phyloP scores from a whole-genome alignment of 2,888 invertebrate species.

The Stramonita haemastoma region DNA sequence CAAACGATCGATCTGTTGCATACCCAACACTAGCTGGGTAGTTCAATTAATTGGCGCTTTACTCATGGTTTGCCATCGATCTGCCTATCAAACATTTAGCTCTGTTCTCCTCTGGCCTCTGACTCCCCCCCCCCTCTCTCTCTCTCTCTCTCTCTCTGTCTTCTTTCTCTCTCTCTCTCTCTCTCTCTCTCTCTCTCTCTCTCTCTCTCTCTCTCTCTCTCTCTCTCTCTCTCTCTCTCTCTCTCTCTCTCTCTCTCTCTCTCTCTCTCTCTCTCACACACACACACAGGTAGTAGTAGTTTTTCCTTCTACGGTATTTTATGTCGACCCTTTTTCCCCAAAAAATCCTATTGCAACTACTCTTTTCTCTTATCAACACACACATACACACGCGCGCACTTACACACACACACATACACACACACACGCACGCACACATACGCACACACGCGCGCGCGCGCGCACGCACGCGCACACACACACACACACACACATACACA shows the following conservation, averaged over 20 bases:
- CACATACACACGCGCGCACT: background rate
- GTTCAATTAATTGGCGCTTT: too few species aligned
- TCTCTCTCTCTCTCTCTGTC: too few species aligned
- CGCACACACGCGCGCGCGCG: constrained; percentile 14
- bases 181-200: background rate
- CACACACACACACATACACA: constrained; percentile 37
- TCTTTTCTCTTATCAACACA: background rate
- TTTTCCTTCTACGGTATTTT: background rate
- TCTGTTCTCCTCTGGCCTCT: too few species aligned
- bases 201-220: background rate
- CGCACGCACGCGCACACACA: constrained; percentile 33
- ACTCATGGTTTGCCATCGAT: too few species aligned
- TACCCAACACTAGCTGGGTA: too few species aligned
- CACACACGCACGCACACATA: constrained; percentile 8
- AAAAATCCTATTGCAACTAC: background rate
- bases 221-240: background rate
- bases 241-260: background rate
- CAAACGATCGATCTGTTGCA: too few species aligned
- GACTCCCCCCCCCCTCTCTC: too few species aligned
- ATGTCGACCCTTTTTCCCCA: background rate
- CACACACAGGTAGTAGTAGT: background rate
- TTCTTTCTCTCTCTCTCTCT: background rate
- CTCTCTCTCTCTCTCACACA: background rate
- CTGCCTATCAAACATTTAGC: too few species aligned
- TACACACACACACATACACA: background rate